These are phyloP conservation scores for Spilogale gracilis DNA, from an alignment of 2,113 vertebrate genomes.

Conservation along the genomic window DNA sequence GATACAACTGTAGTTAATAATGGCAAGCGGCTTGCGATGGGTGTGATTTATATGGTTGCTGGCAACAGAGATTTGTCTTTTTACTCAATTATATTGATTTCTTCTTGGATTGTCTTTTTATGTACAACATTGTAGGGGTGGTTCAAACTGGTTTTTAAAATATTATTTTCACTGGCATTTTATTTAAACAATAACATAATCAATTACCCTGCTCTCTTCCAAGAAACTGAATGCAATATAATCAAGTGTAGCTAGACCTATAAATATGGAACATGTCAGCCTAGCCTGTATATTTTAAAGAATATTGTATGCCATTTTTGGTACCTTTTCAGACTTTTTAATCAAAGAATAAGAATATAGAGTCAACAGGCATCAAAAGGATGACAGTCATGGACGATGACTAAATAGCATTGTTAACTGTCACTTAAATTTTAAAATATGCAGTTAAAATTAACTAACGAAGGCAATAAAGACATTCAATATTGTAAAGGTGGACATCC, in stretches of 20 bases:
- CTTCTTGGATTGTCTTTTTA: conserved; percentile 70
- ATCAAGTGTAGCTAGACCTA: conserved; percentile 57
- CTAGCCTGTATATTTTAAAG: conserved; percentile 42
- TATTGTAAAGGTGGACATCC: background rate
- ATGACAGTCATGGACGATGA: background rate
- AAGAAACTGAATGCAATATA: conserved; percentile 75
- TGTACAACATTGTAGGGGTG: conserved; percentile 56
- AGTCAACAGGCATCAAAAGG: background rate
- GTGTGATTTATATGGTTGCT: conserved; percentile 62
- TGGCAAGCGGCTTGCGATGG: background rate
- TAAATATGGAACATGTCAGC: conserved; percentile 58
- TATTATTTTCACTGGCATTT: conserved; percentile 76
- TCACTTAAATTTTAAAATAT: conserved; percentile 45
- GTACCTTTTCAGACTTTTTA: background rate
- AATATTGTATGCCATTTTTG: background rate
- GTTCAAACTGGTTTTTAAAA: conserved; percentile 75
- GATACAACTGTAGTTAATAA: conserved; percentile 7
- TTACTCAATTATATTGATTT: conserved; percentile 74
- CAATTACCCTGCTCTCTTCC: conserved; percentile 66
- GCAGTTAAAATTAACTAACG: background rate
- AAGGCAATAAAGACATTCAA: background rate
- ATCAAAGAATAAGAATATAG: background rate
- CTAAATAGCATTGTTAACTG: background rate
- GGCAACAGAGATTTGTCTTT: conserved; percentile 63
- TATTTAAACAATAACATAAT: conserved; percentile 69